Conservation (phyloP, 2,113 vertebrate genomes). For the Lamprologus speciosus region DNA sequence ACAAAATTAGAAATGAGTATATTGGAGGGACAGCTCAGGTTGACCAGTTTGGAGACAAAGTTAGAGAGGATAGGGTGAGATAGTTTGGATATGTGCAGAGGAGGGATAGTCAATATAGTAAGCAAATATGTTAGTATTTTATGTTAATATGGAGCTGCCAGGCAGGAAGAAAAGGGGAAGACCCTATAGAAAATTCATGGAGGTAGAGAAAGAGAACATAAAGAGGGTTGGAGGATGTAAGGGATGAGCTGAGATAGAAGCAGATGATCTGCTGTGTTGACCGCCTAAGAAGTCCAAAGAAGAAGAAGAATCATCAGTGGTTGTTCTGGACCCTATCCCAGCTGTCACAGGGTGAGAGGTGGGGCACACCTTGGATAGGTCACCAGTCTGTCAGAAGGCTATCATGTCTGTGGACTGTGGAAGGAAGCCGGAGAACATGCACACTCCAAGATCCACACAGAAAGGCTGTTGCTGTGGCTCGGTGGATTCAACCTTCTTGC, state of each 20-base stretch:
- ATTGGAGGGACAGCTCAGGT: background rate
- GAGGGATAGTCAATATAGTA: background rate
- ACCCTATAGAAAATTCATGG: background rate
- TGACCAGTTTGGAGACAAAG: background rate
- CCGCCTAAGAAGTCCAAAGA: background rate
- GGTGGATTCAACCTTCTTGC: background rate
- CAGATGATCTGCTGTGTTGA: background rate
- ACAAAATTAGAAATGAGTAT: background rate
- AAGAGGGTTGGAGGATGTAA: background rate
- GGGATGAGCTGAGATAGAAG: background rate
- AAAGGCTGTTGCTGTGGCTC: background rate
- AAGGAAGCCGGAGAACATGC: background rate
- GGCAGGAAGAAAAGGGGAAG: background rate
- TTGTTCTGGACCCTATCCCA: background rate
- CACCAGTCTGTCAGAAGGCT: background rate
- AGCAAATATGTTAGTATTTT: background rate
- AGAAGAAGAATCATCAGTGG: background rate
- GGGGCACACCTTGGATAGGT: background rate
- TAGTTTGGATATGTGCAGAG: background rate
- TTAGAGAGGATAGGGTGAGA: background rate
- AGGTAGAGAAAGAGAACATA: background rate
- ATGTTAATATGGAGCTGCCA: background rate
- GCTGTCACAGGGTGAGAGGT: background rate
- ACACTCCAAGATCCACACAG: background rate
- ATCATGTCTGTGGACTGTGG: background rate